Percentiles rank a stretch among this genome's conserved stretches.
These are phyloP conservation scores for Botia almorhae DNA, from an alignment of 2,797 vertebrate genomes.

Conservation along the genomic window DNA sequence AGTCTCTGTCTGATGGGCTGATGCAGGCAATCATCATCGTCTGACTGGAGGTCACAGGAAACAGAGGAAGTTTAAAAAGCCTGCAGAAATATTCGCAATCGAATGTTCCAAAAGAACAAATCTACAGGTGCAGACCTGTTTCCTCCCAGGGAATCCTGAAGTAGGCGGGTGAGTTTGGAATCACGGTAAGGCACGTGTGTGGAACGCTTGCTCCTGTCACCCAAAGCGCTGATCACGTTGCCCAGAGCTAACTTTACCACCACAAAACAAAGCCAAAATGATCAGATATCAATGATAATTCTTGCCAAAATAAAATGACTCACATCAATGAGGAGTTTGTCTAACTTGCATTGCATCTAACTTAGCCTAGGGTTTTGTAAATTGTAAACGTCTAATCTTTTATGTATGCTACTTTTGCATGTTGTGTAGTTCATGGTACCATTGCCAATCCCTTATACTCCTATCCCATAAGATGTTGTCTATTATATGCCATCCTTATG, in stretches of 20 bases:
- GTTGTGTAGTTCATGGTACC: too few relatives aligned
- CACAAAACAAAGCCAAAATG: constrained; percentile 18
- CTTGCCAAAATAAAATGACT: background rate
- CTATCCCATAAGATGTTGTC: too few relatives aligned
- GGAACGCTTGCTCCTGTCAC: constrained; percentile 93
- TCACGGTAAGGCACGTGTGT: constrained; percentile 96
- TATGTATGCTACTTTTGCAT: too few relatives aligned
- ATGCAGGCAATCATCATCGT: constrained; percentile 98
- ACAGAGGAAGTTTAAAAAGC: background rate
- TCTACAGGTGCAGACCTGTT: constrained; percentile 84
- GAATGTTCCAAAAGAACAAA: background rate
- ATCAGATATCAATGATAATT: background rate
- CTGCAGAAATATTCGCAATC: background rate
- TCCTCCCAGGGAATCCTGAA: constrained; percentile 96
- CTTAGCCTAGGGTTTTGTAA: too few relatives aligned
- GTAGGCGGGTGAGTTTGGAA: constrained; percentile 92
- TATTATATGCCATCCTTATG: too few relatives aligned
- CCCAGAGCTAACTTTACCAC: constrained; percentile 88
- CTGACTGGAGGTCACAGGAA: constrained; percentile 79
- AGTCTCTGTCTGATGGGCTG: constrained; percentile 96
- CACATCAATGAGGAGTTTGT: background rate
- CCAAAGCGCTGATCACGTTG: constrained; percentile 97
- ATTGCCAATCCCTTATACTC: too few relatives aligned
- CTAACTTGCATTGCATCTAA: too few relatives aligned
- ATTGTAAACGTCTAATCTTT: too few relatives aligned